Conservation (phyloP, 2,888 invertebrate genomes). For the Yponomeuta malinellus region DNA sequence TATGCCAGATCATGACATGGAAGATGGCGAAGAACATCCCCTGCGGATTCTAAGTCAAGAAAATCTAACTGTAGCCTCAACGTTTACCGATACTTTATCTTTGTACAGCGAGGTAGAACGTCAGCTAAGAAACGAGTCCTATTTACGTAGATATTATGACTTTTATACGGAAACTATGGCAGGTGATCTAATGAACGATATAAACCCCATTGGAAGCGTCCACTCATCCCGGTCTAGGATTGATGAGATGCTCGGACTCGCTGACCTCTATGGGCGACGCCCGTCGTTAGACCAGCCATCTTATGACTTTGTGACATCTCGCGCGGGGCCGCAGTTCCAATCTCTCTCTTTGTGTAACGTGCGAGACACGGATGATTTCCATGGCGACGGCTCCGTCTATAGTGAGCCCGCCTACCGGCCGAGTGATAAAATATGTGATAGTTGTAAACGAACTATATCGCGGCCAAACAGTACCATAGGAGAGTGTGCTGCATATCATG, state of each 20-base stretch:
- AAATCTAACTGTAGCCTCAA: conserved; percentile 92
- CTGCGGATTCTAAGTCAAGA: conserved; percentile 92
- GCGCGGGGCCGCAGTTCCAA: conserved; percentile 80
- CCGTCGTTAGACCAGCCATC: conserved; percentile 77
- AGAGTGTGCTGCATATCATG: conserved; percentile 78
- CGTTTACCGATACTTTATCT: conserved; percentile 86
- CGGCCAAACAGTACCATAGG: conserved; percentile 80
- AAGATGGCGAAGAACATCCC: conserved; percentile 86
- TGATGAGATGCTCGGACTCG: conserved; percentile 87
- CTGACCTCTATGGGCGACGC: conserved; percentile 87
- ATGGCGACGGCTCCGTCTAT: conserved; percentile 87
- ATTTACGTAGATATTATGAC: conserved; percentile 73
- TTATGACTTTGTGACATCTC: conserved; percentile 54
- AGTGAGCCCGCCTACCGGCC: conserved; percentile 88
- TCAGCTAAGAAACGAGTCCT: conserved; percentile 78
- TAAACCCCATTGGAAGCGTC: conserved; percentile 68
- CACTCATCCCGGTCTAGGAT: conserved; percentile 77
- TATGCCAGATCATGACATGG: conserved; percentile 83
- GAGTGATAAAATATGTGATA: conserved; percentile 85
- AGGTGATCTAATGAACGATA: conserved; percentile 44
- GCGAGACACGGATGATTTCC: conserved; percentile 79
- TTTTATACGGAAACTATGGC: conserved; percentile 72
- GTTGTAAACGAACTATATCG: conserved; percentile 82
- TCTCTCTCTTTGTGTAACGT: conserved; percentile 83
- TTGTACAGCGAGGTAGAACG: conserved; percentile 81